Conservation (phyloP, 2,113 vertebrate species). For the Charina bottae region DNA sequence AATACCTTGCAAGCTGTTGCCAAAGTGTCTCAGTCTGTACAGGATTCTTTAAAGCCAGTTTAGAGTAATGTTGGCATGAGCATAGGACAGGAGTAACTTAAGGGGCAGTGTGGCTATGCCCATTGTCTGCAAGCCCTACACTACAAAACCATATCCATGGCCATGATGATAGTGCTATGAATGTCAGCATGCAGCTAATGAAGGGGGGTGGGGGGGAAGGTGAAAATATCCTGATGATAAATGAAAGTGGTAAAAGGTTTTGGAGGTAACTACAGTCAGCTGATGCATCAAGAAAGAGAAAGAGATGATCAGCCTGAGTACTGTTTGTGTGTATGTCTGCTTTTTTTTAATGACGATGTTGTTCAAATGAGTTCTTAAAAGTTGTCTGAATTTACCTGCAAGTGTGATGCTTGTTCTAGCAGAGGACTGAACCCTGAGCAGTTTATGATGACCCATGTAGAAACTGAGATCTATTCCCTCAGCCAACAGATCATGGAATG, state of each 20-base stretch:
- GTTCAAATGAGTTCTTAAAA: neutral
- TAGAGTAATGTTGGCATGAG: neutral
- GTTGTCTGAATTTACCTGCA: neutral
- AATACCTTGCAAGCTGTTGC: neutral
- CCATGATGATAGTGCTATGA: neutral
- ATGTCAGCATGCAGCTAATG: neutral
- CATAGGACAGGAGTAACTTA: neutral
- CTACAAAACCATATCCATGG: neutral
- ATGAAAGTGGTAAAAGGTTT: neutral
- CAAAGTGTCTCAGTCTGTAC: neutral
- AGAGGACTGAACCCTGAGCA: neutral
- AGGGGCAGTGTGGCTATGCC: neutral
- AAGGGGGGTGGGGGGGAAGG: neutral
- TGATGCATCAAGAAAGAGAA: neutral
- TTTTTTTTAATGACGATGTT: neutral
- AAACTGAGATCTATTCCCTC: neutral
- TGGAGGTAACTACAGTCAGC: neutral
- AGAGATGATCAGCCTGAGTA: too few relatives aligned
- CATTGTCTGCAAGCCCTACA: neutral
- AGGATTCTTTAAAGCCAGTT: neutral
- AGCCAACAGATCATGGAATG: too few relatives aligned
- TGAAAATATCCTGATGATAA: neutral
- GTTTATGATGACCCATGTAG: neutral
- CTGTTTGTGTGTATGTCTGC: neutral
- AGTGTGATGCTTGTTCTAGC: neutral